Base-by-base conservation (phyloP, 2,888 invertebrate species). In the Callimorpha dominula region DNA sequence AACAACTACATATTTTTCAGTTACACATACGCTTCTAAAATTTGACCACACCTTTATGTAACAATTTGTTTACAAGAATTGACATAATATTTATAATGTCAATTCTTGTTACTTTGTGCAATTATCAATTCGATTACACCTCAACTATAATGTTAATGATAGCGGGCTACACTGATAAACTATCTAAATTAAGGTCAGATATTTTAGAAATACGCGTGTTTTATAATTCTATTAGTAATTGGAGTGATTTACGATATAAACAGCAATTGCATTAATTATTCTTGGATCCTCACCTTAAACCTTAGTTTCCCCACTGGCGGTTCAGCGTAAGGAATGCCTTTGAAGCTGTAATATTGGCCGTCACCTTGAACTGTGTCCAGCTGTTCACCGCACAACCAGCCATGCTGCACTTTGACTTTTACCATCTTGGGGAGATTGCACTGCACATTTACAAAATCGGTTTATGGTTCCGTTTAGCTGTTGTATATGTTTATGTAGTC, bases 311-410 rank as follows among this genome's bases (percentile, higher is more conserved):
- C 94, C 0, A 96, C 17, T 0, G 96, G 96, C 15, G 96, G 94
- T 40, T 89, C 84, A 0, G 96, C 96, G 70, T 95, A 96, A 0
- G 96, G 96, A 17, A 96, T 93, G 2, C 96, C 95, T 77, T 91
- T 90, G 69, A 90, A 93, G 71, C 91, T 92, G 74, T 82, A 86
- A 77, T 86, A 91, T 15, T 75, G 70, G 0, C 78, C 81, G 49
- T 86, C 84, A 4, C 84, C 85, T 0, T 82, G 81, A 7, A 84
- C 72, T 0, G 86, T 67, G 0, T 85, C 80, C 64, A 86, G 68
- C 6, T 76, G 9, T 40, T 86, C 85, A 0, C 92, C 92, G 20
- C 83, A 80, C 67, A 92, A 72, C 79, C 76, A 80, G 0, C 92
- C 92, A 62, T 91, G 89, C 15, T 81, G 70, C 42, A 65, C 71